These are phyloP conservation scores for Caenorhabditis sp. DNA, from an alignment of 2,888 invertebrate species.

Conservation along the genomic window DNA sequence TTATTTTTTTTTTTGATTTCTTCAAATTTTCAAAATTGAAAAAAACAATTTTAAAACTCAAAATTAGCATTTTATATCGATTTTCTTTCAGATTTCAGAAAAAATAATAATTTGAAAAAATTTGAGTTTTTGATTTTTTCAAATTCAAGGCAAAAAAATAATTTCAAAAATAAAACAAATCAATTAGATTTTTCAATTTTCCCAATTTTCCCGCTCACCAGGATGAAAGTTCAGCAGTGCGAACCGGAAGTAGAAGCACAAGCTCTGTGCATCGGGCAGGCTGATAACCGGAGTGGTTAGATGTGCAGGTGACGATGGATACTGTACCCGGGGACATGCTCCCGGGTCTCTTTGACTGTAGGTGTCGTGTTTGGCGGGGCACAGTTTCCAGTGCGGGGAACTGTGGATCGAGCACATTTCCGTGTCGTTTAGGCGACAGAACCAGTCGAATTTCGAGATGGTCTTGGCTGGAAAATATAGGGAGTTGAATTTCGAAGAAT, in stretches of 20 bases:
- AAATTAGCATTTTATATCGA: too few relatives aligned
- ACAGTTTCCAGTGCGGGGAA: constrained; percentile 60
- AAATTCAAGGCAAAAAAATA: constrained; percentile 1
- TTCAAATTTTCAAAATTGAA: too few relatives aligned
- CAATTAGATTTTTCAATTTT: too few relatives aligned
- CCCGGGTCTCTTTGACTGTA: constrained; percentile 51
- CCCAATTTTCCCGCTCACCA: constrained; percentile 21
- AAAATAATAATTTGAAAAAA: too few relatives aligned
- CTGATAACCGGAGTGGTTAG: constrained; percentile 48
- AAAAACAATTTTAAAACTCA: too few relatives aligned
- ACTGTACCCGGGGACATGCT: constrained; percentile 50
- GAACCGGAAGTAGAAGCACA: constrained; percentile 55
- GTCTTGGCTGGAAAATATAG: constrained; percentile 21
- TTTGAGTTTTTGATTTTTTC: background rate
- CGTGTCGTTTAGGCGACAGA: constrained; percentile 55
- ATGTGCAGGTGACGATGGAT: constrained; percentile 51
- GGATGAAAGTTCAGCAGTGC: constrained; percentile 62
- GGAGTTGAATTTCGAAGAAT: background rate
- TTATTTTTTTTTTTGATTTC: too few relatives aligned
- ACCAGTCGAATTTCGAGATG: constrained; percentile 45
- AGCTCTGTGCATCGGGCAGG: constrained; percentile 44
- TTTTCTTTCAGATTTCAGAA: too few relatives aligned
- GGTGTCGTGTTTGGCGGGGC: constrained; percentile 42
- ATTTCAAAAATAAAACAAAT: too few relatives aligned
- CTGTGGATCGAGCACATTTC: constrained; percentile 53